Evolutionary conservation across 2,113 vertebrate species (phyloP).

Genomic region (Lepidothrix coronata): DNA sequence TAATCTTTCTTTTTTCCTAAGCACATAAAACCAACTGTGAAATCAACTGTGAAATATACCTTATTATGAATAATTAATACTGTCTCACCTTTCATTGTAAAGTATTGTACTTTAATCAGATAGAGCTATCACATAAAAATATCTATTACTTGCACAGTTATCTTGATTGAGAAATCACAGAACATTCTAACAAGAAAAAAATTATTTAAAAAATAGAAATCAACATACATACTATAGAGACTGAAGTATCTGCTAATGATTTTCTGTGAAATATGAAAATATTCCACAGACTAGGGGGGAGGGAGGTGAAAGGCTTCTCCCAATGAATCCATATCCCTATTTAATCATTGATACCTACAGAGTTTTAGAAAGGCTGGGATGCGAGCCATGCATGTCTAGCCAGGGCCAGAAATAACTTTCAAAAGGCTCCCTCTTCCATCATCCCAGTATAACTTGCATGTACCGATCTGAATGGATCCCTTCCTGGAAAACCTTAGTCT

Average conservation of each 20-base stretch:
- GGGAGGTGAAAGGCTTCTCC: not conserved
- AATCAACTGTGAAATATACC: not conserved
- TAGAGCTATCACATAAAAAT: not conserved
- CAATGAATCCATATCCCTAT: not conserved
- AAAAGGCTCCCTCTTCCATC: not conserved
- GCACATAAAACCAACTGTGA: not conserved
- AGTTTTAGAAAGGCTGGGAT: not conserved
- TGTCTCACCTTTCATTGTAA: not conserved
- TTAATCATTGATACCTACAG: not conserved
- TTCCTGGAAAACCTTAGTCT: not conserved
- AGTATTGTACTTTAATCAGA: not conserved
- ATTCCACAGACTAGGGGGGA: not conserved
- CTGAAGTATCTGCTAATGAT: not conserved
- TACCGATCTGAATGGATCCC: not conserved
- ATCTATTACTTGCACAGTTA: not conserved
- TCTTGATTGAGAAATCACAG: not conserved
- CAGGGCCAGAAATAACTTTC: not conserved
- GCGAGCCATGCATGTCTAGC: not conserved
- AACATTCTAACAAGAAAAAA: not conserved
- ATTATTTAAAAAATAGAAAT: not conserved
- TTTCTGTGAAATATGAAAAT: not conserved
- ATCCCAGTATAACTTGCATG: not conserved
- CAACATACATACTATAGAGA: not conserved
- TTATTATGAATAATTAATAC: not conserved
- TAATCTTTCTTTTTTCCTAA: not conserved